Base-by-base conservation (phyloP, 2,888 invertebrate species). In the Pheosia gnoma region DNA sequence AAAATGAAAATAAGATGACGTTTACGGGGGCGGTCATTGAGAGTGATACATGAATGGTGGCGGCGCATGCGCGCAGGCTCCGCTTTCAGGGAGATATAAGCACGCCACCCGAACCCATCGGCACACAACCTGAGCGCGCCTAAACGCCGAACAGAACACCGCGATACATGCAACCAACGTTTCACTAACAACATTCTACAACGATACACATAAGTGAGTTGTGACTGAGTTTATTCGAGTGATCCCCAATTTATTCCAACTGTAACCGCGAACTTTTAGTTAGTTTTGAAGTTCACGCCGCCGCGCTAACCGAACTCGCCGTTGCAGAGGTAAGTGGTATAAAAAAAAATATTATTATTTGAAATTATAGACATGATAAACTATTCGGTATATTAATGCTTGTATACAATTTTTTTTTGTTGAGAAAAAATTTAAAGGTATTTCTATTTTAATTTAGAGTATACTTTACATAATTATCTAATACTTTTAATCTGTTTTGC, bases 71-170 rank as follows among this genome's bases (percentile, higher is more conserved):
- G 90, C 80, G 79, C 70, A 70, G 80, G 75, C 74, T 71, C 77
- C 78, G 76, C 78, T 74, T 77, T 75, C 82, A 65, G 76, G 76
- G 78, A 84, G 89, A 93, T 93, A 93, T 91, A 93, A 93, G 89
- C 89, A 76, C 86, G 89, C 73, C 78, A 79, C 84, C 75, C 82
- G 82, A 82, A 82, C 78, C 86, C 77, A 80, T 76, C 78, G 83
- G 80, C 91, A 83, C 93, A 93, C 83, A 91, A 93, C 89, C 92
- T 93, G 90, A 86, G 85, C 91, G 91, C 90, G 89, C 83, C 85
- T 86, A 86, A 88, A 84, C 91, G 88, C 84, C 85, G 80, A 80
- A 80, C 86, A 78, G 85, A 88, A 85, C 82, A 87, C 81, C 83
- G 79, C 79, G 80, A 70, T 25, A 25, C 25, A 25, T 25, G 25